Base-by-base conservation (phyloP, 2,888 invertebrate species). In the Diarsia dahlii region DNA sequence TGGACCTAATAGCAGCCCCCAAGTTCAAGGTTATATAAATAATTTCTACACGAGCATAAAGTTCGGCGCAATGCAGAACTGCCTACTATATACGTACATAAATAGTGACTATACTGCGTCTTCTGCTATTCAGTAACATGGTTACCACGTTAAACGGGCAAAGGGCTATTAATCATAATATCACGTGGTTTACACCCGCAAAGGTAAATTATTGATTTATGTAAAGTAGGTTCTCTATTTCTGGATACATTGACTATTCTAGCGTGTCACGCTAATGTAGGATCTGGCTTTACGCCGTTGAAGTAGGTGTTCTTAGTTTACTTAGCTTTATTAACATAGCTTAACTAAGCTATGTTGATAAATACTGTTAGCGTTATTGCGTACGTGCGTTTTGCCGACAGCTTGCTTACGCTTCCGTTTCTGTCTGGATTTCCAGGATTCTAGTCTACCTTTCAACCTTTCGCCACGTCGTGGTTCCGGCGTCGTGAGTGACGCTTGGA, bases 61-160 rank as follows among this genome's bases (percentile, higher is more conserved):
- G 56, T 84, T 79, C 74, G 46, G 82, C 81, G 81, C 82, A 82
- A 45, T 84, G 82, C 82, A 80, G 82, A 80, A 20, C 64, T 62
- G 15, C 28, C 39, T 28, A 18, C 60, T 64, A 52, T 50, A 46
- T 39, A 34, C 34, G 28, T 63, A 46, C 13, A 28, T 76, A 23
- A 52, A 34, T 56, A 23, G 10, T 23, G 64, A 62, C 50, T 50
- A 15, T 13, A 15, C 18, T 50, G 23, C 20, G 20, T 58, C 18
- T 72, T 58, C 52, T 45, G 46, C 15, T 73, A 54, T 56, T 28
- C 13, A 13, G n/a, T 15, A 56, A 68, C 13, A 80, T 73, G 64
- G 64, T 74, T 3, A 56, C 50, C 34, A 18, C 54, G 23, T 23
- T 34, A 23, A 48, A 64, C 71, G 54, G 45, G 46, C 39, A 0